Base-by-base conservation (phyloP, 2,888 invertebrate species). In the Bhutanitis thaidina region DNA sequence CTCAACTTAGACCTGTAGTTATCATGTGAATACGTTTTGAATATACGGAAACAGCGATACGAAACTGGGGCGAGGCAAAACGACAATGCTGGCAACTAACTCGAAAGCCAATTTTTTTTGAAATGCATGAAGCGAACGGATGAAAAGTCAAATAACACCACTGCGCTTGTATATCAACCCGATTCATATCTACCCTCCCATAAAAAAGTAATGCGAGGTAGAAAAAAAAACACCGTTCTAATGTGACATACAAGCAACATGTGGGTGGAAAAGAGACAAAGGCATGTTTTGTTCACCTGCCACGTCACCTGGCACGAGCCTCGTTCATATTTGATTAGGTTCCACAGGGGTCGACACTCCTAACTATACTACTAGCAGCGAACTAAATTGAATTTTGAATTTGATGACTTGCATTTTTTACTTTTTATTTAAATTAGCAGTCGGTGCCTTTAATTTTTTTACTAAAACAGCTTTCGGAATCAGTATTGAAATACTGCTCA, bases 241-340 rank as follows among this genome's bases (percentile, higher is more conserved):
- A 47, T 40, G 29, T 38, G 41, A 52, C 52, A 34, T 47, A 14
- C 12, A 25, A 34, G 34, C n/a, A 15, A 36, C 41, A 20, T 53
- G 65, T 62, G 56, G 60, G 80, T 62, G 77, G 59, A 70, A 84
- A 62, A 63, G 76, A 67, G 84, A 81, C 62, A 57, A 66, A 59
- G 54, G 51, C 69, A 62, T 71, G 67, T 80, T 79, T 79, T 70
- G 71, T 77, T 71, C 87, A 84, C 87, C 87, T 86, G 88, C 80
- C 77, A 64, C 72, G 67, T 79, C 85, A 86, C 81, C 85, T 84
- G 86, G 82, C 66, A 70, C 64, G 67, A 67, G 71, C 61, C 64
- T 71, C 74, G 74, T 82, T 69, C 77, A 85, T 85, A 82, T 87
- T 87, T 84, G 84, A 87, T 85, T 82, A 82, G 75, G 69, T 78